Conservation (phyloP, 30 jellyfish, hydroid and myxozoan species). For the Mastigias papua region DNA sequence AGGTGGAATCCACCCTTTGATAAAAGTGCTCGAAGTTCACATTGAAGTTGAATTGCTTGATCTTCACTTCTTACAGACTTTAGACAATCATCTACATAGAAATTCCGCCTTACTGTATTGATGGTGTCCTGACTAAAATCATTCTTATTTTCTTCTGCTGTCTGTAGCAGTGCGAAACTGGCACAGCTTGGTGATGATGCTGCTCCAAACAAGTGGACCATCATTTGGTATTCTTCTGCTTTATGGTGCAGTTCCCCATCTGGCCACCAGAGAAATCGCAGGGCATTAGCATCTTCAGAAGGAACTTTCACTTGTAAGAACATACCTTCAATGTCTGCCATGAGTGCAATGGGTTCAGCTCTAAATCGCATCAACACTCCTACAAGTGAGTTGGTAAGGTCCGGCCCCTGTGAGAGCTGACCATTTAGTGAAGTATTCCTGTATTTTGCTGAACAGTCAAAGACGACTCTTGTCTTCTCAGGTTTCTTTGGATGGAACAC, state of each 20-base stretch:
- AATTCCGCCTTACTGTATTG: slow-evolving; percentile 35
- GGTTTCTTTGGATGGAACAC: slow-evolving; percentile 76
- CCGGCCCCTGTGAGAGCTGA: slow-evolving; percentile 66
- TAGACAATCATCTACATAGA: slow-evolving; percentile 69
- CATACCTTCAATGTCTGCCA: slow-evolving; percentile 78
- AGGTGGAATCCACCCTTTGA: slow-evolving; percentile 54
- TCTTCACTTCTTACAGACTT: slow-evolving; percentile 23
- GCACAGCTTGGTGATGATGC: slow-evolving; percentile 73
- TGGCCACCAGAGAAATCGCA: slow-evolving; percentile 72
- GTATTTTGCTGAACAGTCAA: slow-evolving; percentile 74
- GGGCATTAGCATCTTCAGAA: slow-evolving; percentile 40
- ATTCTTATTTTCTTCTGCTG: slow-evolving; percentile 52
- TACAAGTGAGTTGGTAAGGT: slow-evolving; percentile 50
- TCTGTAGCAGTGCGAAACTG: slow-evolving; percentile 37
- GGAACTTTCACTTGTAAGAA: slow-evolving; percentile 67
- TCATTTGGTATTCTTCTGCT: slow-evolving; percentile 58
- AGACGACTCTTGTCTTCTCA: slow-evolving; percentile 53
- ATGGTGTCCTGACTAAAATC: slow-evolving; percentile 6
- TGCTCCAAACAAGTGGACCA: slow-evolving; percentile 71
- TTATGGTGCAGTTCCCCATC: slow-evolving; percentile 31
- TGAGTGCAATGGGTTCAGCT: slow-evolving; percentile 52
- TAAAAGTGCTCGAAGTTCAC: slow-evolving; percentile 4
- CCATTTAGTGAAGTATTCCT: slow-evolving; percentile 50
- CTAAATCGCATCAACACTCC: slow-evolving; percentile 66
- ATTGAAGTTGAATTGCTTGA: slow-evolving; percentile 18